Evolutionary conservation across 2,888 invertebrate genomes (phyloP), one percentile per base, ranked within the genome.

Genomic region (Phaedon cochleariae): DNA sequence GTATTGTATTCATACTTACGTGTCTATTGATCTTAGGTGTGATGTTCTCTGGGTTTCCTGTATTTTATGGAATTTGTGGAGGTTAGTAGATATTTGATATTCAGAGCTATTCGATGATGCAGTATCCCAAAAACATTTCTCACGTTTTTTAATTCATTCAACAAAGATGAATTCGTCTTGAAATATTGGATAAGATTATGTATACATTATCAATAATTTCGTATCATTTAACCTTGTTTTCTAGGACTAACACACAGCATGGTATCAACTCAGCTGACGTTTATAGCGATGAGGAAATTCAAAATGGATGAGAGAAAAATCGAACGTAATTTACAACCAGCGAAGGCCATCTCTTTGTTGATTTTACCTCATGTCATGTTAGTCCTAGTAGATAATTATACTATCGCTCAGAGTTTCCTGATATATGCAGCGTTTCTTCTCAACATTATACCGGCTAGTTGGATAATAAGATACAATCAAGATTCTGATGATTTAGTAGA

Each of bases 1-100:
- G 64, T 7, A 49, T 73, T 15, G 64, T 76, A 18, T 67, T 68
- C 34, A 18, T 69, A 17, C 64, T 72, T 6, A 61, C 71, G 2
- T 21, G 65, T 15, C 41, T 72, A 10, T 59, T 76, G 59, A 73
- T 69, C 49, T 48, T 66, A 10, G 73, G 71, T 10, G 53, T 74
- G 7, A 53, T 72, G 20, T 64, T 72, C 51, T 71, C 73, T 5
- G 45, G 64, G 2, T 67, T 68, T 59, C 62, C 73, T 10, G n/a
- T 67, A n/a, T 59, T 69, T 2, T 76, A 75, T 58, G 76, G 73
- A 64, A 34, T 75, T 57, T 74, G 73, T 59, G 75, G 75, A 69
- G 77, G 77, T 76, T 68, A 54, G 67, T 67, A n/a, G n/a, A n/a
- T n/a, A n/a, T n/a, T n/a, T n/a, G n/a, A n/a, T n/a, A n/a, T n/a